Evolutionary conservation across 2,888 invertebrate species (phyloP).

Genomic region (Orgyia antiqua): DNA sequence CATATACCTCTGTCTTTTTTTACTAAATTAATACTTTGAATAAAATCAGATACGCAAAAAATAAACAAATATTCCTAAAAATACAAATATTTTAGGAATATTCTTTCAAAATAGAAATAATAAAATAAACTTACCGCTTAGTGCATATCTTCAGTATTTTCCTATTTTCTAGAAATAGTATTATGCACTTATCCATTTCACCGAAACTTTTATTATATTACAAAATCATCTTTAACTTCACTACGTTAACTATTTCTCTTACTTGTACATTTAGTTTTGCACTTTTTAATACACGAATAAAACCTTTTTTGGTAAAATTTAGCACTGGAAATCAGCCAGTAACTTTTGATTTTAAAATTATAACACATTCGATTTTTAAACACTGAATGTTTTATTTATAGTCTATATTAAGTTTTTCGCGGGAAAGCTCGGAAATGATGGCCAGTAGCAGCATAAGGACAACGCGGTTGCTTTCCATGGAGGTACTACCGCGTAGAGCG

Average conservation of each 20-base stretch:
- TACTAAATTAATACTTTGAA: too few species aligned
- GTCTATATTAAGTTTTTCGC: constrained; percentile 54
- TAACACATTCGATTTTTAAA: constrained; percentile 15
- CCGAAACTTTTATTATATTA: constrained; percentile 15
- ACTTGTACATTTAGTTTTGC: background rate
- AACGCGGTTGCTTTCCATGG: constrained; percentile 50
- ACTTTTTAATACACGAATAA: too few species aligned
- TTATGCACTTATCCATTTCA: too few species aligned
- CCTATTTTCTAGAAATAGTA: too few species aligned
- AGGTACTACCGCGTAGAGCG: constrained; percentile 47
- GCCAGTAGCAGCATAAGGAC: constrained; percentile 28
- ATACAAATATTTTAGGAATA: too few species aligned
- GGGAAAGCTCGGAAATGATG: constrained; percentile 44
- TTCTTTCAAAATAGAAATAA: too few species aligned
- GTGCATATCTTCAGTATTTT: too few species aligned
- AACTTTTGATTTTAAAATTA: constrained; percentile 4
- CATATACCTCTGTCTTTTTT: too few species aligned
- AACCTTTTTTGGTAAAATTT: constrained; percentile 2
- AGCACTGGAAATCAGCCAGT: too few species aligned
- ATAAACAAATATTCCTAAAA: too few species aligned
- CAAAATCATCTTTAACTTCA: constrained; percentile 18
- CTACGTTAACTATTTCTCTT: background rate
- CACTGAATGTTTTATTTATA: constrained; percentile 14
- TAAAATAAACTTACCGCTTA: too few species aligned
- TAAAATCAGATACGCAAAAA: too few species aligned